A percentile compares a stretch with the other conserved stretches of the same genome.
phyloP scores from a whole-genome alignment of 2,797 vertebrate species.

The Buceros bicornis region DNA sequence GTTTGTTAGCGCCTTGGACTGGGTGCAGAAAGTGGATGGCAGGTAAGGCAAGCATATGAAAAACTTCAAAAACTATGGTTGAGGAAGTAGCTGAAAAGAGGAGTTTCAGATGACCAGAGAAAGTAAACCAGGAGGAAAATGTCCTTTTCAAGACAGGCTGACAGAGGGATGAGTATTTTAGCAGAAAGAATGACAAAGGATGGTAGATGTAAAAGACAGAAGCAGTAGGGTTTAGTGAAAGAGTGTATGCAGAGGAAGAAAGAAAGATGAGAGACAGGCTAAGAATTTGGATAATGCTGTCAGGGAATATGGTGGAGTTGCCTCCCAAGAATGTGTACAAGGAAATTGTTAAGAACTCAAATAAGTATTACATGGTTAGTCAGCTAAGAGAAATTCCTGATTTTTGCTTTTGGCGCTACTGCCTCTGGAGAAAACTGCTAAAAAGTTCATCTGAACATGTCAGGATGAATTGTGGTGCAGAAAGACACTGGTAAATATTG shows the following conservation, averaged over 20 bases:
- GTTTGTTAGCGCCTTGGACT: background rate
- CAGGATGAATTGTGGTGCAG: background rate
- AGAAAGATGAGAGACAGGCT: background rate
- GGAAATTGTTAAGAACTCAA: background rate
- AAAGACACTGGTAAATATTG: background rate
- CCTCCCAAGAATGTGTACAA: background rate
- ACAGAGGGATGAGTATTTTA: background rate
- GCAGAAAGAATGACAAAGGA: background rate
- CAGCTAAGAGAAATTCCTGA: background rate
- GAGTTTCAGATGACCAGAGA: background rate
- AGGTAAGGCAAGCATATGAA: background rate
- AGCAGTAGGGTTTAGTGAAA: background rate
- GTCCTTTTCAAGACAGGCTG: background rate
- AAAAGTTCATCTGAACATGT: background rate
- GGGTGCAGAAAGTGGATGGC: background rate
- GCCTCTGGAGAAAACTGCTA: background rate
- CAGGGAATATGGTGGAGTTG: background rate
- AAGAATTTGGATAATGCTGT: background rate
- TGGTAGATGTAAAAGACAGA: background rate
- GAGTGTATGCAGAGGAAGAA: background rate
- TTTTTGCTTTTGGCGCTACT: background rate
- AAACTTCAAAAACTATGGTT: background rate
- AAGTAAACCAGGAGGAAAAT: background rate
- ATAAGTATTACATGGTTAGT: constrained; percentile 20
- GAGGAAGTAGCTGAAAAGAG: background rate